Evolutionary conservation across 1,140 invertebrate species (phyloP).

Genomic region (Panagrolaimus sp.): DNA sequence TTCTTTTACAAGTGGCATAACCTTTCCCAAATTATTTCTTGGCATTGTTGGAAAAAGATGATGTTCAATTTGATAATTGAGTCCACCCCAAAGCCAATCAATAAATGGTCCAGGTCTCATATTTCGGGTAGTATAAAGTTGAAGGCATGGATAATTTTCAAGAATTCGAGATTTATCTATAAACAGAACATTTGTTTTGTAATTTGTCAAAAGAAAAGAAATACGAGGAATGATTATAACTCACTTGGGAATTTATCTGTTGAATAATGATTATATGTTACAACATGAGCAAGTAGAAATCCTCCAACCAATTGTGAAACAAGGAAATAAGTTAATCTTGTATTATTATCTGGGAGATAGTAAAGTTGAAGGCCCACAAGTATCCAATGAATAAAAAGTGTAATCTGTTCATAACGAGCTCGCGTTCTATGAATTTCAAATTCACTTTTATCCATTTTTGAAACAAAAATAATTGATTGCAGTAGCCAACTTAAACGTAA

Average conservation of each 20-base stretch:
- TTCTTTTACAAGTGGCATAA: constrained; percentile 56
- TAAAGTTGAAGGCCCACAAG: constrained; percentile 49
- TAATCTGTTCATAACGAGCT: constrained; percentile 43
- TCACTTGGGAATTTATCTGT: constrained; percentile 55
- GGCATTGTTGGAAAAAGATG: constrained; percentile 59
- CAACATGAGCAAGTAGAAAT: constrained; percentile 55
- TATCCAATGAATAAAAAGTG: constrained; percentile 46
- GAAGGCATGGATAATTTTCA: constrained; percentile 55
- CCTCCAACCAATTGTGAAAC: constrained; percentile 50
- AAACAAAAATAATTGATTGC: constrained; percentile 52
- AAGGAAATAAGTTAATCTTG: constrained; percentile 40
- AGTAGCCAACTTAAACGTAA: constrained; percentile 54
- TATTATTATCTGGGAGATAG: constrained; percentile 46
- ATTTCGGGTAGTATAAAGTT: constrained; percentile 58
- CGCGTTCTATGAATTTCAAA: constrained; percentile 38
- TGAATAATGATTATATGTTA: constrained; percentile 58
- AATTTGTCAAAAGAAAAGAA: neutral
- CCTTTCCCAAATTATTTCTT: constrained; percentile 48
- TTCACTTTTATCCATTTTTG: constrained; percentile 35
- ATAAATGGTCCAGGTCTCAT: constrained; percentile 55
- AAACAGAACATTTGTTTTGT: constrained; percentile 15
- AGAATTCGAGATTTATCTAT: constrained; percentile 55
- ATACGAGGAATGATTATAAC: constrained; percentile 13
- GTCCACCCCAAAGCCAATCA: constrained; percentile 59
- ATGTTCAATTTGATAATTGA: constrained; percentile 59